Conservation (phyloP, 2,797 vertebrate genomes). For the Enteromius viviparus region DNA sequence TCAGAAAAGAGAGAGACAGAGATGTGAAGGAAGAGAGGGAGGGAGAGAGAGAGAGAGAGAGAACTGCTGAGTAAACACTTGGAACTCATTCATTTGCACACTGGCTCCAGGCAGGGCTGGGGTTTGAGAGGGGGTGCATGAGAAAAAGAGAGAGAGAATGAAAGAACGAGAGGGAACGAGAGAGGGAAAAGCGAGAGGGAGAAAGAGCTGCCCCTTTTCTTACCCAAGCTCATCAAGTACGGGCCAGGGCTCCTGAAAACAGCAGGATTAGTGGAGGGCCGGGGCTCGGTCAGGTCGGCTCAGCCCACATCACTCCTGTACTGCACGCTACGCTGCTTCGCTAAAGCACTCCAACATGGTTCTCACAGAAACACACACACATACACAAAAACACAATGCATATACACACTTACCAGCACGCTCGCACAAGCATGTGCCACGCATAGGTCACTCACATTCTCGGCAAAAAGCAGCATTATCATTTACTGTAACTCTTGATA, state of each 20-base stretch:
- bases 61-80: conserved; percentile 95
- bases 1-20: conserved; percentile 24
- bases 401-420: conserved; percentile 32
- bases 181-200: conserved; percentile 61
- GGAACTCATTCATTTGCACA: conserved; percentile 82
- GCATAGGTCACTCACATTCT: conserved; percentile 33
- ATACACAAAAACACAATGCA: conserved; percentile 72
- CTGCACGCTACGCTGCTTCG: conserved; percentile 81
- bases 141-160: conserved; percentile 74
- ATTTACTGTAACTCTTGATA: conserved; percentile 27
- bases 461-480: background rate
- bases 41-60: conserved; percentile 65
- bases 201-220: conserved; percentile 86
- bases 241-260: conserved; percentile 99
- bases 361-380: conserved; percentile 80
- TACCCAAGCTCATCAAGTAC: conserved; percentile 99
- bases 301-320: conserved; percentile 85
- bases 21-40: conserved; percentile 48
- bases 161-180: conserved; percentile 44
- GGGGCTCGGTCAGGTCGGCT: conserved; percentile 72
- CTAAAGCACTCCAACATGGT: conserved; percentile 72
- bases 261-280: conserved; percentile 92
- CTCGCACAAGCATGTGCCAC: conserved; percentile 32
- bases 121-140: conserved; percentile 63
- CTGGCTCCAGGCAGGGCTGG: conserved; percentile 74